phyloP scores from a whole-genome alignment of 2,797 vertebrate species.

The Lates japonicus region DNA sequence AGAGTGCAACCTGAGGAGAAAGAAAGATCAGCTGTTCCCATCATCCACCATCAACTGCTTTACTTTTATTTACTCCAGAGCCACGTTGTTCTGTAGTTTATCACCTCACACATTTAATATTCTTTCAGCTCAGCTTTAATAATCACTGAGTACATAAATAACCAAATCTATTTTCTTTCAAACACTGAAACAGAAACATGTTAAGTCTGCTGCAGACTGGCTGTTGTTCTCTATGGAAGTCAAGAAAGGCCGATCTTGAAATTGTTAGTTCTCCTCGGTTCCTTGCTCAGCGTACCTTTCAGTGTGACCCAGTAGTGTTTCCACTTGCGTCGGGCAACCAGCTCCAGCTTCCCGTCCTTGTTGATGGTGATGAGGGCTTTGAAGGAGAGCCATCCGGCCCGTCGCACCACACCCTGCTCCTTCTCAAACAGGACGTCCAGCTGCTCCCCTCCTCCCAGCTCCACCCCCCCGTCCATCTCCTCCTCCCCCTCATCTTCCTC shows the following conservation, averaged over 20 bases:
- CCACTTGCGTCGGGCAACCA: slow-evolving; percentile 92
- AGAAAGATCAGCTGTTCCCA: too few relatives aligned
- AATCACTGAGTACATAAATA: too few relatives aligned
- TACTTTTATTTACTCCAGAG: too few relatives aligned
- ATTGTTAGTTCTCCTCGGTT: too few relatives aligned
- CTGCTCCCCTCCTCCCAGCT: slow-evolving; percentile 85
- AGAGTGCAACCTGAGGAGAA: slow-evolving; percentile 89
- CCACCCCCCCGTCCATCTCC: slow-evolving; percentile 74
- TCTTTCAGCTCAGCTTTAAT: too few relatives aligned
- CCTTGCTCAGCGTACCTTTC: slow-evolving; percentile 85
- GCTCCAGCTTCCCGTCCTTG: slow-evolving; percentile 93
- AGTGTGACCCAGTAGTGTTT: slow-evolving; percentile 94
- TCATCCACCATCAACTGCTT: not conserved
- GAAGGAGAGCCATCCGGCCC: slow-evolving; percentile 95
- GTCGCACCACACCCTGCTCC: slow-evolving; percentile 93
- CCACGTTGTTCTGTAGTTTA: too few relatives aligned
- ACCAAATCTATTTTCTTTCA: too few relatives aligned
- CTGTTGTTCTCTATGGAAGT: too few relatives aligned
- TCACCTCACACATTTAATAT: too few relatives aligned
- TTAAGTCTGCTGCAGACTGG: too few relatives aligned
- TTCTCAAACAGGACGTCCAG: slow-evolving; percentile 92
- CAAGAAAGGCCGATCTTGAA: too few relatives aligned
- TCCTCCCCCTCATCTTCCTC: slow-evolving; percentile 65
- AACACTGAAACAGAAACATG: too few relatives aligned
- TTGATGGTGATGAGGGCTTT: slow-evolving; percentile 92